Evolutionary conservation across 2,797 vertebrate species (phyloP), one percentile per base, ranked within the genome.

Genomic region (Sebastes kiyomatsui): DNA sequence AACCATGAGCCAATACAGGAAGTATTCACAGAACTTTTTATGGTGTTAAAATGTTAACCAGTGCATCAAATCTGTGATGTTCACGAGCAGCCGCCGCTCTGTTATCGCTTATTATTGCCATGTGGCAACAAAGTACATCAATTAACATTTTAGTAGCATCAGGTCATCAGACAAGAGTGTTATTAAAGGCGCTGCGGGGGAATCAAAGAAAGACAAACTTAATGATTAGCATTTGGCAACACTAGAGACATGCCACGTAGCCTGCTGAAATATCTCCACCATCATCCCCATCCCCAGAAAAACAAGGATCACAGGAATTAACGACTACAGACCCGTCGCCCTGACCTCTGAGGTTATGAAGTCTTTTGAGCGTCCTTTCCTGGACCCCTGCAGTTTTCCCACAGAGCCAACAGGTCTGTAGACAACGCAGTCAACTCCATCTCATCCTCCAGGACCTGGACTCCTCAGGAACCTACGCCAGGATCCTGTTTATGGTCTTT

Each of bases 151-250:
- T 75, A 75, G 52, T 62, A 59, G 52, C 61, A 76, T 75, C 72
- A 81, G 56, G 67, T 84, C 91, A 86, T 85, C 79, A 60, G 64
- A 77, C 27, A 32, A n/a, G 16, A 74, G 35, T 82, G 80, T 49
- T 54, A 73, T 83, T 35, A 77, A 75, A 75, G n/a, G n/a, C 18
- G 20, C 56, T 77, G 75, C 56, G 58, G 61, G 67, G 30, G 54
- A 85, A 77, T 70, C 73, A 23, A 76, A 76, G 25, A 70, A 65
- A 54, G 12, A 22, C 20, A 74, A 76, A 72, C 22, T 25, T 80
- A 68, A 86, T 71, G 18, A 81, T 74, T 68, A 58, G 7, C 55
- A 56, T 65, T 86, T 81, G 79, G 67, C 33, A 74, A 35, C 20
- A 38, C n/a, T 22, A 54, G 52, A 54, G 20, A 54, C n/a, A 54